Base-by-base conservation (phyloP, 2,113 vertebrate genomes). In the Psophia crepitans region DNA sequence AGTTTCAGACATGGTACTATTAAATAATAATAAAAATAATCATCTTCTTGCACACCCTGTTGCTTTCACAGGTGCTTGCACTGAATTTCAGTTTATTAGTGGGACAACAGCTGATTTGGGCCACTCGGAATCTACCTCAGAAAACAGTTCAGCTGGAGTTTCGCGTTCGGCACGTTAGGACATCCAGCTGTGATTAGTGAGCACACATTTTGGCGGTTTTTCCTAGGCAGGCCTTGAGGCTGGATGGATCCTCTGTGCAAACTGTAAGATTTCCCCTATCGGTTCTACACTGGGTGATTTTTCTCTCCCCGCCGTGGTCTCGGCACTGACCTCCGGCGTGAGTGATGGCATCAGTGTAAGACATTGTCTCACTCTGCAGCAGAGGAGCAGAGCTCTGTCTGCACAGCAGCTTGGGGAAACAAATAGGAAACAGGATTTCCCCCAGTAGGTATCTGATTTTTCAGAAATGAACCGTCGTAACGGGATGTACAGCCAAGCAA, bases 371-470 rank as follows among this genome's bases (percentile, higher is more conserved):
- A 0, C 56, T 54, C 64, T 69, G 87, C 22, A 1, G 91, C 0
- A 0, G 32, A 2, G 0, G 69, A 30, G 65, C 37, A 4, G 17
- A 76, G 23, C 56, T 73, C 82, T 56, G 46, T 54, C 51, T 58
- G n/a, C n/a, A 12, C 64, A 65, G 58, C 71, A 57, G 3, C 73
- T 82, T 26, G 14, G 56, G 87, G 57, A 57, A 86, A 74, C 46
- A 88, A 94, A 63, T 56, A 87, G 92, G 76, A 95, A 97, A 87
- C 86, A 87, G 92, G 79, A 96, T 92, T 96, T 96, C 82, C 92
- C 74, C 51, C 79, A 57, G 39, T 20, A 90, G 43, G 51, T 35
- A 0, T 53, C 33, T 68, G 80, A 71, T 70, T 95, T 92, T 96
- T 87, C 76, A 89, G 79, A 92, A 70, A 49, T 20, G 41, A 84